Percentiles rank a stretch among this genome's conserved stretches.
Evolutionary conservation across 1,140 invertebrate genomes (phyloP).

Genomic region (Eriocheir sinensis): DNA sequence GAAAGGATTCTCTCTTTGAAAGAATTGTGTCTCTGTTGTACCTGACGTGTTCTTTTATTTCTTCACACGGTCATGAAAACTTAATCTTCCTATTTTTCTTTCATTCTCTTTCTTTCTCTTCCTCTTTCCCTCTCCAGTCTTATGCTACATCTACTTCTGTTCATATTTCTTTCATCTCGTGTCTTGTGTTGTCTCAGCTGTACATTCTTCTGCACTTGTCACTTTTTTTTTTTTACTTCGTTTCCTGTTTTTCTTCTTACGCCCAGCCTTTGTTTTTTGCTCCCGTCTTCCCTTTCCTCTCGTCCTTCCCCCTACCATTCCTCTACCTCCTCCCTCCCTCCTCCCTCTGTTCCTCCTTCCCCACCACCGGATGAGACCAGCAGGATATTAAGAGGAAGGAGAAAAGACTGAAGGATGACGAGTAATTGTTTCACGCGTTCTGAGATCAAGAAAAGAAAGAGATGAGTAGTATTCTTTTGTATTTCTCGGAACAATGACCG

Average conservation of each 20-base stretch:
- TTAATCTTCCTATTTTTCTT: not conserved
- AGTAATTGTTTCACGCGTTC: not conserved
- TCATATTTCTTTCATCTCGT: too few species aligned
- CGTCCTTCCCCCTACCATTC: not conserved
- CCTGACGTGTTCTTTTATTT: not conserved
- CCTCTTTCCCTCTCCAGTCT: not conserved
- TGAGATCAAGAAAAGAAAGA: not conserved
- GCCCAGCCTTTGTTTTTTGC: not conserved
- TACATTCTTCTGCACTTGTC: not conserved
- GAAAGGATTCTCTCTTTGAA: not conserved
- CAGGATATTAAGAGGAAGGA: not conserved
- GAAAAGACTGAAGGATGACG: not conserved
- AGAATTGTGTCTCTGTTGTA: not conserved
- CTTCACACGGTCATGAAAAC: not conserved
- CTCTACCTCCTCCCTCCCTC: not conserved
- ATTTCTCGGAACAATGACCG: not conserved
- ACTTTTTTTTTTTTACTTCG: not conserved
- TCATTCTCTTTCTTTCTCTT: conserved; percentile 5
- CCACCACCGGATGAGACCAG: not conserved
- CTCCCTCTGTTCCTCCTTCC: not conserved
- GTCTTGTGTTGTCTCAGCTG: not conserved
- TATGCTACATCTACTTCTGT: too few species aligned
- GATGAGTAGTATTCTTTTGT: not conserved
- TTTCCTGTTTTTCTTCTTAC: not conserved
- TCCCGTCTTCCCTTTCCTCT: not conserved